Conservation (phyloP, 2,888 invertebrate genomes). For the Drosophila picticornis region DNA sequence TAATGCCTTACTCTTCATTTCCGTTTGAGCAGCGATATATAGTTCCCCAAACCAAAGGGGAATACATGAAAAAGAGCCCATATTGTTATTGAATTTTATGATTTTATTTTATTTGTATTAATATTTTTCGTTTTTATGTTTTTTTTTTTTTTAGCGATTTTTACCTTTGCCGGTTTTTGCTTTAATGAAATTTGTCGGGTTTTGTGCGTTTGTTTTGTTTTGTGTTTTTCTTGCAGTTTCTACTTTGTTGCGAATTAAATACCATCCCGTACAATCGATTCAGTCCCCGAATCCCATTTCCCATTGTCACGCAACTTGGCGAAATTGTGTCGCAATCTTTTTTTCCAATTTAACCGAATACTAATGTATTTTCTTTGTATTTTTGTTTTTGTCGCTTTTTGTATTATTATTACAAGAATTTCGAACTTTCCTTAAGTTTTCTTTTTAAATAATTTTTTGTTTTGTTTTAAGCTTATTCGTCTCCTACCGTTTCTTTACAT, state of each 20-base stretch:
- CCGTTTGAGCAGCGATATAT: background rate
- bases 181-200: conserved; percentile 62
- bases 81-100: conserved; percentile 55
- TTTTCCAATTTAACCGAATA: conserved; percentile 32
- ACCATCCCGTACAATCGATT: conserved; percentile 37
- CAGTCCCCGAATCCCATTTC: conserved; percentile 22
- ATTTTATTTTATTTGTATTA: conserved; percentile 70
- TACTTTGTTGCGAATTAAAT: conserved; percentile 50
- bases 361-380: conserved; percentile 15
- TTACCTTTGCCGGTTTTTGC: conserved; percentile 54
- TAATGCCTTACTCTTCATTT: conserved; percentile 14
- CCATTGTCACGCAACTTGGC: conserved; percentile 15
- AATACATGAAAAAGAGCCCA: conserved; percentile 5
- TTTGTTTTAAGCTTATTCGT: conserved; percentile 31
- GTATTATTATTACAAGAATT: conserved; percentile 42
- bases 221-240: conserved; percentile 26
- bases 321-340: conserved; percentile 14
- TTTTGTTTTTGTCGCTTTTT: conserved; percentile 10
- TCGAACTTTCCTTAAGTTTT: conserved; percentile 27
- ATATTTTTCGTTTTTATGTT: conserved; percentile 56
- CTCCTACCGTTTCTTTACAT: conserved; percentile 58
- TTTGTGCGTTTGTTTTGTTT: conserved; percentile 41
- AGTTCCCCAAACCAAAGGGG: background rate
- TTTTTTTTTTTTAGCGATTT: conserved; percentile 56
- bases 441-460: conserved; percentile 18